Percentiles rank a stretch among this genome's conserved stretches.
phyloP scores from a whole-genome alignment of 2,113 vertebrate species.

The Lepus europaeus region DNA sequence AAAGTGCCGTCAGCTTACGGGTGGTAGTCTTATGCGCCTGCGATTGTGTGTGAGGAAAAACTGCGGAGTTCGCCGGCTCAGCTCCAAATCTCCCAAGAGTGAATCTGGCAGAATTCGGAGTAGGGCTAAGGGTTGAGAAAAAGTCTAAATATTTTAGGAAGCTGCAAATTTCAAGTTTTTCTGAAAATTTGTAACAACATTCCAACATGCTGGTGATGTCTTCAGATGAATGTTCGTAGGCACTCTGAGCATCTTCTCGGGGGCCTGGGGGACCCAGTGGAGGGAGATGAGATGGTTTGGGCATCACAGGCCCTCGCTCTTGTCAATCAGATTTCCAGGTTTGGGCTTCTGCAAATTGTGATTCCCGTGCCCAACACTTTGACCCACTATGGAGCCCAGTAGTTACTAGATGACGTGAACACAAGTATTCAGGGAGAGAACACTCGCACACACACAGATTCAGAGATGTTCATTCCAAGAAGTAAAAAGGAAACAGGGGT shows the following conservation, averaged over 20 bases:
- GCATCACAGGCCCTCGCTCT: not conserved
- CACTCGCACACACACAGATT: not conserved
- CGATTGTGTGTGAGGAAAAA: slow-evolving; percentile 79
- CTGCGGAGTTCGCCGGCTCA: slow-evolving; percentile 70
- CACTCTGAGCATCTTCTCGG: not conserved
- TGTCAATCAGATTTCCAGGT: not conserved
- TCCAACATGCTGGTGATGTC: slow-evolving; percentile 73
- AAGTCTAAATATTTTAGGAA: slow-evolving; percentile 83
- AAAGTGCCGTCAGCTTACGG: slow-evolving; percentile 71
- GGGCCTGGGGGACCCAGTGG: slow-evolving; percentile 67
- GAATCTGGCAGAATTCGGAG: slow-evolving; percentile 80
- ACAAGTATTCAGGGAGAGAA: not conserved
- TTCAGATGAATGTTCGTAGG: slow-evolving; percentile 66
- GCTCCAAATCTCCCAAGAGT: slow-evolving; percentile 78
- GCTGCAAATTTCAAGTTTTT: slow-evolving; percentile 82
- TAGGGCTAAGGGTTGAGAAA: slow-evolving; percentile 79
- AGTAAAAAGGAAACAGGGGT: not conserved
- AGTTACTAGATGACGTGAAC: slow-evolving; percentile 1
- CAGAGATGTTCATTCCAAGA: not conserved
- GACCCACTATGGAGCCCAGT: not conserved
- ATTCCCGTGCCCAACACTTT: not conserved
- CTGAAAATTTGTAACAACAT: slow-evolving; percentile 76
- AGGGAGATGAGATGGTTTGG: slow-evolving; percentile 72
- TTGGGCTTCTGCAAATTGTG: not conserved
- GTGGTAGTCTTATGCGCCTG: slow-evolving; percentile 71